These are phyloP conservation scores for Anniella stebbinsi DNA, from an alignment of 2,797 vertebrate genomes.

Conservation along the genomic window DNA sequence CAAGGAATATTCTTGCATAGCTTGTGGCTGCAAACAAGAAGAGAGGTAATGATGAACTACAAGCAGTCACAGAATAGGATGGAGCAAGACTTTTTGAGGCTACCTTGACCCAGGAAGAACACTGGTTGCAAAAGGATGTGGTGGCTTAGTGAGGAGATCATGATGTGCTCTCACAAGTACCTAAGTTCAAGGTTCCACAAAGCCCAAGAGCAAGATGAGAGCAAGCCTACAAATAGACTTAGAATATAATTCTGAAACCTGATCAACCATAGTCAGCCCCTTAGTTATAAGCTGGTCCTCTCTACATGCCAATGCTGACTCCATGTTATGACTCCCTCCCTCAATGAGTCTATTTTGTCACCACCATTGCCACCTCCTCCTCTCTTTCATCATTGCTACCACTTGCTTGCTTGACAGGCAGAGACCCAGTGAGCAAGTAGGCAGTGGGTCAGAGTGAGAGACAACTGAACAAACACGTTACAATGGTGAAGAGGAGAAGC, in stretches of 20 bases:
- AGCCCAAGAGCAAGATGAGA: conserved; percentile 42
- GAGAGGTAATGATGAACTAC: not conserved
- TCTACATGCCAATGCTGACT: too few species aligned
- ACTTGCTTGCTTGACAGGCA: too few species aligned
- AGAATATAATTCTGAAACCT: conserved; percentile 65
- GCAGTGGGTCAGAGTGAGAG: too few species aligned
- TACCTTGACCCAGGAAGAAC: not conserved
- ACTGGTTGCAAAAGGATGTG: not conserved
- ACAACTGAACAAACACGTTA: too few species aligned
- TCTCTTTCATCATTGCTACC: too few species aligned
- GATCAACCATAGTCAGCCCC: conserved; percentile 71
- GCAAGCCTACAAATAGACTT: conserved; percentile 60
- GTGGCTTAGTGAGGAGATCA: not conserved
- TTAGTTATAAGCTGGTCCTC: conserved; percentile 69
- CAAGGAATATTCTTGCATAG: not conserved
- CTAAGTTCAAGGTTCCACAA: not conserved
- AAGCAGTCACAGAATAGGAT: too few species aligned
- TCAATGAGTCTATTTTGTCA: too few species aligned
- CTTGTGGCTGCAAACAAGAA: not conserved
- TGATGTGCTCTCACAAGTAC: not conserved
- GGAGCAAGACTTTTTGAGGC: not conserved
- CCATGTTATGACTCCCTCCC: too few species aligned
- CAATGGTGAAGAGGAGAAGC: too few species aligned
- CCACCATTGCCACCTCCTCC: too few species aligned
- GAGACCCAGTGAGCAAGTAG: too few species aligned